Evolutionary conservation across 1,140 invertebrate genomes (phyloP).

Genomic region (Bombus terrestris): DNA sequence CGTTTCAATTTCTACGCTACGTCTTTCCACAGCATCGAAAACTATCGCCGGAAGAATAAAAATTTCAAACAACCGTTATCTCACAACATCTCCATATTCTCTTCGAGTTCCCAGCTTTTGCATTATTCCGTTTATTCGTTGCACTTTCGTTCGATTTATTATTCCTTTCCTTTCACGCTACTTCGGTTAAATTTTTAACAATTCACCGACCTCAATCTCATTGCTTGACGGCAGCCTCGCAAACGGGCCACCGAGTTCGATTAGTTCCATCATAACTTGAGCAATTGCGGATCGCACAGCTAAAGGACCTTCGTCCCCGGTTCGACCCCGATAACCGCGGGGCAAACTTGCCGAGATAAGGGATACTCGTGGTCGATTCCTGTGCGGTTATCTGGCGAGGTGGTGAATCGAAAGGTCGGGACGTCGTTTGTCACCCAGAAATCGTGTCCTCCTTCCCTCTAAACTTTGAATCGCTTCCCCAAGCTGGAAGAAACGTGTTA

Average conservation of each 20-base stretch:
- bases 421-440: neutral
- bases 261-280: slow-evolving; percentile 49
- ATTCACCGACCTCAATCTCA: neutral
- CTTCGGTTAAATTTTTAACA: slow-evolving; percentile 15
- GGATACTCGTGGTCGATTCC: slow-evolving; percentile 31
- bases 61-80: too few species aligned
- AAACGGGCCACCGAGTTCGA: slow-evolving; percentile 23
- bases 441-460: neutral
- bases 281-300: slow-evolving; percentile 10
- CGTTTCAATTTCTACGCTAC: too few species aligned
- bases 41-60: too few species aligned
- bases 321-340: slow-evolving; percentile 6
- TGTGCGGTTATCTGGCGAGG: slow-evolving; percentile 31
- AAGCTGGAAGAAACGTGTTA: neutral
- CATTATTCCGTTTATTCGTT: neutral
- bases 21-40: too few species aligned
- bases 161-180: too few species aligned
- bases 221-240: neutral
- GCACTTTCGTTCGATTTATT: neutral
- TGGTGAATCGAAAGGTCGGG: neutral
- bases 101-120: too few species aligned
- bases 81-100: too few species aligned
- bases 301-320: neutral
- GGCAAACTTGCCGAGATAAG: slow-evolving; percentile 39
- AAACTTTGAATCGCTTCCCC: neutral